Conservation (phyloP, 2,113 vertebrate genomes). For the Brachirus orientalis region DNA sequence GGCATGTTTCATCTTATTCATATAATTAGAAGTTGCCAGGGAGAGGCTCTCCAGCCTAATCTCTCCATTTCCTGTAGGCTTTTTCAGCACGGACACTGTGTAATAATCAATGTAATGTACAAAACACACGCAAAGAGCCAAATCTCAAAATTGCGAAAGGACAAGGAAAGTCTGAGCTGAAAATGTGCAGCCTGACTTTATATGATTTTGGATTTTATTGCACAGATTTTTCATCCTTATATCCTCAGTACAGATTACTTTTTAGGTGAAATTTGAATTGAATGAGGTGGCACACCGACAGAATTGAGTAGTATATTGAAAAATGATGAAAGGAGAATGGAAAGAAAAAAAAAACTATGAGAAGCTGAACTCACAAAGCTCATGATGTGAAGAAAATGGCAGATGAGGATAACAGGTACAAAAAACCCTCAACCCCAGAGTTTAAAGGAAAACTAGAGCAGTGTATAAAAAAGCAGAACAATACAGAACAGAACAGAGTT, state of each 20-base stretch:
- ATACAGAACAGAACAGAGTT: constrained; percentile 4
- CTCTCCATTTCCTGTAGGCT: constrained; percentile 35
- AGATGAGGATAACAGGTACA: not conserved
- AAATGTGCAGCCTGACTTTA: constrained; percentile 11
- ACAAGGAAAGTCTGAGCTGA: constrained; percentile 19
- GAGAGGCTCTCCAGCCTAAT: constrained; percentile 41
- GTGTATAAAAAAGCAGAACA: not conserved
- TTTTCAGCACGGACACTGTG: constrained; percentile 17
- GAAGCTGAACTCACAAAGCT: not conserved
- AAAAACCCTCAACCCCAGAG: too few relatives aligned
- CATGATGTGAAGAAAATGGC: not conserved
- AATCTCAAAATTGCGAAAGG: constrained; percentile 26
- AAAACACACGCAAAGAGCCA: constrained; percentile 19
- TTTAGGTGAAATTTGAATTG: constrained; percentile 45
- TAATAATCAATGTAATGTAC: constrained; percentile 23
- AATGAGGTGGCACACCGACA: constrained; percentile 40
- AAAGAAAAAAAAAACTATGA: constrained; percentile 5
- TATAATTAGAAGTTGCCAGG: constrained; percentile 43
- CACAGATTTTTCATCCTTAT: constrained; percentile 36
- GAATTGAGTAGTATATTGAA: constrained; percentile 30
- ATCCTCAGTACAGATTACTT: constrained; percentile 47
- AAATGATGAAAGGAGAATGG: constrained; percentile 35
- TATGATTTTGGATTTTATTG: constrained; percentile 41
- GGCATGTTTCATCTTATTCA: constrained; percentile 25
- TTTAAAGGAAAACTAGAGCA: too few relatives aligned